A percentile compares a stretch with the other conserved stretches of the same genome.
Conservation (phyloP, 2,113 vertebrate species). For the Perca fluviatilis region DNA sequence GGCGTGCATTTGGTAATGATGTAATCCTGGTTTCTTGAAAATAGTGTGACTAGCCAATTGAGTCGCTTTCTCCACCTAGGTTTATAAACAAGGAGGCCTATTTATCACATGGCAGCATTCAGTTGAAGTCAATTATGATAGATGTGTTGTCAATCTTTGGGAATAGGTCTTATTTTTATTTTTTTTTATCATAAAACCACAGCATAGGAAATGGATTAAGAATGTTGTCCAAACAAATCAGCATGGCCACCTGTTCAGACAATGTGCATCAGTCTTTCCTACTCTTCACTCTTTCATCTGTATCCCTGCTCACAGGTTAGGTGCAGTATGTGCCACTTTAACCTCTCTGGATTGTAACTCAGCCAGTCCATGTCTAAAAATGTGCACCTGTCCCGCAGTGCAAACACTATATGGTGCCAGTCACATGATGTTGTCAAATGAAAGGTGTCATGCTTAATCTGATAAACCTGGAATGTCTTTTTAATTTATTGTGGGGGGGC, state of each 20-base stretch:
- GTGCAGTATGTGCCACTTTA: not conserved
- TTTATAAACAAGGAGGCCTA: conserved; percentile 39
- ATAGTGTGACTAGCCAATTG: conserved; percentile 34
- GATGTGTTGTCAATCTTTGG: conserved; percentile 25
- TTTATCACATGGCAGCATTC: conserved; percentile 22
- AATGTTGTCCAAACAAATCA: not conserved
- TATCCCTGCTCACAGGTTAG: not conserved
- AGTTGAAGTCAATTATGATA: conserved; percentile 7
- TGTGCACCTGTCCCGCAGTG: not conserved
- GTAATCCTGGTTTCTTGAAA: conserved; percentile 55
- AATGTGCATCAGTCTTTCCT: not conserved
- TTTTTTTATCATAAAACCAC: not conserved
- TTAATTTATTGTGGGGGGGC: not conserved
- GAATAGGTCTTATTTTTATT: not conserved
- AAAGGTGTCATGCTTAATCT: conserved; percentile 26
- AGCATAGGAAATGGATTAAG: not conserved
- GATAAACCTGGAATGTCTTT: conserved; percentile 10
- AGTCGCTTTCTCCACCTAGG: conserved; percentile 48
- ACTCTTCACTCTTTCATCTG: not conserved
- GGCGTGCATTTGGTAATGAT: conserved; percentile 49
- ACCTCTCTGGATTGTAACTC: conserved; percentile 42
- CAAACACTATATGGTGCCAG: not conserved
- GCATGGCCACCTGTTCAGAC: not conserved
- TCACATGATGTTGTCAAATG: conserved; percentile 25
- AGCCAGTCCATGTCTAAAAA: conserved; percentile 30